Percentiles rank a stretch among this genome's conserved stretches.
These are phyloP conservation scores for Calyptomena viridis DNA, from an alignment of 2,113 vertebrate species.

Conservation along the genomic window DNA sequence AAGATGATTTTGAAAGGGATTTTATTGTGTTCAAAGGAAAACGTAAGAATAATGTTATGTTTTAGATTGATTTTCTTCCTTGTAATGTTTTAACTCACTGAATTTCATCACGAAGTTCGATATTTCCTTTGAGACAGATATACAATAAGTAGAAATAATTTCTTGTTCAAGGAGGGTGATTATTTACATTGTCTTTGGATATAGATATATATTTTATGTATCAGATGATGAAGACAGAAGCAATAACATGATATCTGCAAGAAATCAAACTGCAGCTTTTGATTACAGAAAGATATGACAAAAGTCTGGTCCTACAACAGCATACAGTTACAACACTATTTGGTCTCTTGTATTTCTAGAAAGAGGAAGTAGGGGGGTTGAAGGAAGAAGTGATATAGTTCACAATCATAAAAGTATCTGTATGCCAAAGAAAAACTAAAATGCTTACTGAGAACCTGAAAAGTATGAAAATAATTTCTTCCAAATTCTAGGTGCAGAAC, in stretches of 20 bases:
- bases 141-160: background rate
- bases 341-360: background rate
- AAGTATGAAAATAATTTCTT: background rate
- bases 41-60: background rate
- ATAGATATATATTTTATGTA: background rate
- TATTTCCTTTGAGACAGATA: background rate
- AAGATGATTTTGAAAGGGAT: background rate
- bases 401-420: background rate
- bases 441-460: background rate
- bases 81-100: background rate
- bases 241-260: background rate
- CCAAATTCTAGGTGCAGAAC: background rate
- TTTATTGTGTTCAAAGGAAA: background rate
- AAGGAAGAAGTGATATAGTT: background rate
- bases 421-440: background rate
- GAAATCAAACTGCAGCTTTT: background rate
- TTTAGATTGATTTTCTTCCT: background rate
- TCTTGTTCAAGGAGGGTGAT: background rate
- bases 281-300: background rate
- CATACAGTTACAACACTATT: background rate
- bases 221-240: background rate
- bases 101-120: background rate
- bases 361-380: fast-evolving
- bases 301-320: background rate
- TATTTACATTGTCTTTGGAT: background rate